phyloP scores from a whole-genome alignment of 1,140 invertebrate genomes.

The Drosophila pruinosa region DNA sequence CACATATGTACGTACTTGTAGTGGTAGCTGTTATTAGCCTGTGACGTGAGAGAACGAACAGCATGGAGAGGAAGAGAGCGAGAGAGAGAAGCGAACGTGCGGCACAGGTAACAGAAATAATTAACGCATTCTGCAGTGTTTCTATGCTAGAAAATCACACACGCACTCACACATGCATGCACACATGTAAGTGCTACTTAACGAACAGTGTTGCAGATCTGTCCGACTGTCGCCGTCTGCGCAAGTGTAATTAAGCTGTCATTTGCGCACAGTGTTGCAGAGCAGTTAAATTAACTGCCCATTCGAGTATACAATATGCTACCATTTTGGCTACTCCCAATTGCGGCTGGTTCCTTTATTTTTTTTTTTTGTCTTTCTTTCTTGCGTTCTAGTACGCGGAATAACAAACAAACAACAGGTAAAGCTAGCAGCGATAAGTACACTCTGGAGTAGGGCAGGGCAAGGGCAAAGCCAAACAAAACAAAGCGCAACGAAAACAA shows the following conservation, averaged over 20 bases:
- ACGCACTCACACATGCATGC: not conserved
- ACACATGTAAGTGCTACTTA: conserved; percentile 7
- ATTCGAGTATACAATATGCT: not conserved
- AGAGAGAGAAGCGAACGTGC: conserved; percentile 2
- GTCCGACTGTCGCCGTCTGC: not conserved
- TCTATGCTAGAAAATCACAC: conserved; percentile 15
- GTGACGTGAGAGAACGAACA: not conserved
- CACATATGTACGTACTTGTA: not conserved
- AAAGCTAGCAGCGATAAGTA: conserved; percentile 12
- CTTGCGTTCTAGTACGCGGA: not conserved
- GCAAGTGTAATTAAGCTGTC: conserved; percentile 1
- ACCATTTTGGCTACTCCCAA: not conserved
- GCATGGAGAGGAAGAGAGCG: not conserved
- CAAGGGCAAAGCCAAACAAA: conserved; percentile 21
- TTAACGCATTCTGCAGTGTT: conserved; percentile 40
- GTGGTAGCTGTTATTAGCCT: not conserved
- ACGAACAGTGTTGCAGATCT: conserved; percentile 24
- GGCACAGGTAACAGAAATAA: conserved; percentile 58
- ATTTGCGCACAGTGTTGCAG: not conserved
- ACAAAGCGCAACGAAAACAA: conserved; percentile 42
- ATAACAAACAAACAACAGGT: conserved; percentile 20
- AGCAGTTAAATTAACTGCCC: not conserved
- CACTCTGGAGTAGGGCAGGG: not conserved
- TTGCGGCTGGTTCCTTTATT: not conserved
- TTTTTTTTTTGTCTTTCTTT: not conserved